These are phyloP conservation scores for Mechanitis mazaeus DNA, from an alignment of 2,888 invertebrate species.

Conservation along the genomic window DNA sequence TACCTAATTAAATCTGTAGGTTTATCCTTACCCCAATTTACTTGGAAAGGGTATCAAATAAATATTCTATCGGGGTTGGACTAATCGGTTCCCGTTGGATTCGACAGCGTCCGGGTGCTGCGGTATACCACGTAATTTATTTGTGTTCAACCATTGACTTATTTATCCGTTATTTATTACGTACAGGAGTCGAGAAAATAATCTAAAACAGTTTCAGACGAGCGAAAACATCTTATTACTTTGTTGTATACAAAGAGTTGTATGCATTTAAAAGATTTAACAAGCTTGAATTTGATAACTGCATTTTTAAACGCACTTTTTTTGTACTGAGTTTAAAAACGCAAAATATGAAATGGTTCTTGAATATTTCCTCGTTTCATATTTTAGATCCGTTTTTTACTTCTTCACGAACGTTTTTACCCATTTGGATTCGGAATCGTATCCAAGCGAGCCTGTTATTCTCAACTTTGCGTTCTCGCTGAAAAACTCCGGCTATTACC, in stretches of 20 bases:
- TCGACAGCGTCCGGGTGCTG: conserved; percentile 63
- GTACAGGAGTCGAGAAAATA: conserved; percentile 6
- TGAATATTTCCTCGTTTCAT: conserved; percentile 55
- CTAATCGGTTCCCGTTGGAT: conserved; percentile 73
- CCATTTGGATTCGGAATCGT: conserved; percentile 62
- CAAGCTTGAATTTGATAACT: too few species aligned
- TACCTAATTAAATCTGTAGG: conserved; percentile 2
- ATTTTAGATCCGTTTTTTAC: conserved; percentile 62
- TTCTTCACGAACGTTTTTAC: conserved; percentile 61
- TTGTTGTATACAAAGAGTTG: too few species aligned
- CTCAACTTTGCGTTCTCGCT: conserved; percentile 64
- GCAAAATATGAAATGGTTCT: conserved; percentile 61
- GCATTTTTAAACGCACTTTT: too few species aligned
- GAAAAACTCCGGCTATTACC: conserved; percentile 74
- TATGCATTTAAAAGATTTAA: too few species aligned
- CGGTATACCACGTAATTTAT: conserved; percentile 71
- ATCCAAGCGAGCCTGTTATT: conserved; percentile 68
- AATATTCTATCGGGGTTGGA: conserved; percentile 63
- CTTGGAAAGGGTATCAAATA: conserved; percentile 69
- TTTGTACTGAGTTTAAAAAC: conserved; percentile 26
- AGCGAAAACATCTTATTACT: not conserved
- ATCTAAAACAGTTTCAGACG: not conserved
- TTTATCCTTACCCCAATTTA: conserved; percentile 1
- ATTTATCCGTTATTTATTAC: conserved; percentile 31
- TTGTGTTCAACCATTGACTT: conserved; percentile 44